phyloP scores from a whole-genome alignment of 2,113 vertebrate genomes.

The Eidolon helvum region DNA sequence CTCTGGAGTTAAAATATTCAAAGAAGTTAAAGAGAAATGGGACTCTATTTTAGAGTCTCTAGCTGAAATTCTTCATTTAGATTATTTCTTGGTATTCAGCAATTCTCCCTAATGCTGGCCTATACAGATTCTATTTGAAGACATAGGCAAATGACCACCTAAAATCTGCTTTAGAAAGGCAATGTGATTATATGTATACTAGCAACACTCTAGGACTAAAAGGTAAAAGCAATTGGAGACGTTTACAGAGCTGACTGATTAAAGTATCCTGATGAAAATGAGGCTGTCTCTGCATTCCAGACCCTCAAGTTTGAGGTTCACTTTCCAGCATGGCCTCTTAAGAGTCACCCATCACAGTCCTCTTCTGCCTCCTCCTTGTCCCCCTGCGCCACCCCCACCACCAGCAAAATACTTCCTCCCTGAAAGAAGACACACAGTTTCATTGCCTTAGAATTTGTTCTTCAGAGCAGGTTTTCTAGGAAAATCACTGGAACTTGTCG shows the following conservation, averaged over 20 bases:
- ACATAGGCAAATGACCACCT: background rate
- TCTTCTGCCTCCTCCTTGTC: background rate
- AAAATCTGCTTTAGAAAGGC: constrained; percentile 2
- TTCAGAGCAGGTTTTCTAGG: background rate
- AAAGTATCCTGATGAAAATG: background rate
- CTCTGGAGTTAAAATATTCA: background rate
- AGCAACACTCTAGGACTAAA: background rate
- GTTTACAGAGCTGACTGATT: background rate
- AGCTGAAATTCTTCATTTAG: background rate
- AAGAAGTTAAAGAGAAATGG: background rate
- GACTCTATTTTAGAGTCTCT: background rate
- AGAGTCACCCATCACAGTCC: no score
- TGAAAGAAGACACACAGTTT: background rate
- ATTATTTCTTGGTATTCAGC: background rate
- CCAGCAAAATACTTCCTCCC: background rate
- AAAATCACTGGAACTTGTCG: background rate
- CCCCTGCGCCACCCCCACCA: background rate
- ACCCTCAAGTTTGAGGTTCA: background rate
- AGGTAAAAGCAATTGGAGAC: background rate
- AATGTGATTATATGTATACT: background rate
- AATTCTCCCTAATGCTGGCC: background rate
- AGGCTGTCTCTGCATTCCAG: background rate
- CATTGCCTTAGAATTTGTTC: background rate
- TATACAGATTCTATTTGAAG: background rate
- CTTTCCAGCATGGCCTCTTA: background rate